Percentiles rank a stretch among this genome's conserved stretches.
Conservation (phyloP, 2,888 invertebrate species). For the Caenorhabditis wallacei region DNA sequence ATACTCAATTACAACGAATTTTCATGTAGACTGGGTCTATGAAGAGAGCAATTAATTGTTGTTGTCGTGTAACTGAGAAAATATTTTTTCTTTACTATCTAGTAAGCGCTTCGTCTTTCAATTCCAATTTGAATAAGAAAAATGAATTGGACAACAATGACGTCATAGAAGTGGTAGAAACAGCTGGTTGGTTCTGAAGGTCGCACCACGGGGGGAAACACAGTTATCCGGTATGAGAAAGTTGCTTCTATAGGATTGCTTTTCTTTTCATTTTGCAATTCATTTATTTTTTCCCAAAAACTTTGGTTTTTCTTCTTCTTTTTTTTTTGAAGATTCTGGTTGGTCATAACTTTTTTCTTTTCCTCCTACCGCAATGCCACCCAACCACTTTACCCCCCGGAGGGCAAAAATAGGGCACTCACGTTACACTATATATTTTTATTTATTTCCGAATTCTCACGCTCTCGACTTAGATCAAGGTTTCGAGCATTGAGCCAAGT, state of each 20-base stretch:
- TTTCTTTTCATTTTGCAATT: constrained; percentile 17
- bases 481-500: constrained; percentile 35
- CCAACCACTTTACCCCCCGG: not conserved
- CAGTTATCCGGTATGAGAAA: constrained; percentile 60
- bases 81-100: not conserved
- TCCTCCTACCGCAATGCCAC: constrained; percentile 10
- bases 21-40: not conserved
- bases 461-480: constrained; percentile 22
- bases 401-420: constrained; percentile 51
- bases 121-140: constrained; percentile 30
- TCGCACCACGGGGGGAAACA: constrained; percentile 46
- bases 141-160: constrained; percentile 9
- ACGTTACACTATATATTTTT: constrained; percentile 56
- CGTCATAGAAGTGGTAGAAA: constrained; percentile 36
- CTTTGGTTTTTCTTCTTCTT: not conserved
- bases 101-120: not conserved
- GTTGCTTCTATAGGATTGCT: constrained; percentile 25
- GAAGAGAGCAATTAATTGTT: constrained; percentile 15
- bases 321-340: constrained; percentile 20
- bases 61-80: not conserved
- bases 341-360: constrained; percentile 39
- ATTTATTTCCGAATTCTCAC: constrained; percentile 52
- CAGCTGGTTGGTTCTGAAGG: constrained; percentile 58
- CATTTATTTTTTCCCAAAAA: constrained; percentile 9
- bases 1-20: too few relatives aligned